A percentile compares a stretch with the other conserved stretches of the same genome.
Evolutionary conservation across 2,888 invertebrate genomes (phyloP).

Genomic region (Himalopsyche japonica): DNA sequence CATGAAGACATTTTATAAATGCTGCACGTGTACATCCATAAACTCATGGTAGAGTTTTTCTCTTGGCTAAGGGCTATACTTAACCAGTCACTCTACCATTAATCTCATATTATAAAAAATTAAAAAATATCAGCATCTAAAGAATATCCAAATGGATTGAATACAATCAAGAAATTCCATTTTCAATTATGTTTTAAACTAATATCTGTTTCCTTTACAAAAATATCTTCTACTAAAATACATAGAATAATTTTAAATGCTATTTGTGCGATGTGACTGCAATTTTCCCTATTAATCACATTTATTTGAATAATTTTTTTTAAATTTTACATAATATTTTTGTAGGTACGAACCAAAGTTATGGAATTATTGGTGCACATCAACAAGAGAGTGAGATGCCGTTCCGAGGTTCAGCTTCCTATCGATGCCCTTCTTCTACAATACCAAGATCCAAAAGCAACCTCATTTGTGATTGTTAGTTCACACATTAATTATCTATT

Average conservation of each 20-base stretch:
- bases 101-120: no score
- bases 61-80: no score
- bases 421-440: slow-evolving; percentile 80
- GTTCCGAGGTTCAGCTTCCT: slow-evolving; percentile 82
- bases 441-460: slow-evolving; percentile 76
- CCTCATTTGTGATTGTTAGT: slow-evolving; percentile 78
- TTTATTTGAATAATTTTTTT: background rate
- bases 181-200: no score
- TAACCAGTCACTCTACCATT: no score
- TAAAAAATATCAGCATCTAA: no score
- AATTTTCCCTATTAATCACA: background rate
- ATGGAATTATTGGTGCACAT: slow-evolving; percentile 92
- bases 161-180: no score
- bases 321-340: slow-evolving; percentile 3
- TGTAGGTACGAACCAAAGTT: slow-evolving; percentile 70
- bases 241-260: background rate
- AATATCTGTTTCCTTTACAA: no score
- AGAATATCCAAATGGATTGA: no score
- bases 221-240: no score
- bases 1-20: no score
- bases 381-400: slow-evolving; percentile 85
- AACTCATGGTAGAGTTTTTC: no score
- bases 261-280: background rate
- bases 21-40: no score
- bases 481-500: background rate